Evolutionary conservation across 2,113 vertebrate genomes (phyloP), one percentile per base, ranked within the genome.

Genomic region (Gambusia affinis): DNA sequence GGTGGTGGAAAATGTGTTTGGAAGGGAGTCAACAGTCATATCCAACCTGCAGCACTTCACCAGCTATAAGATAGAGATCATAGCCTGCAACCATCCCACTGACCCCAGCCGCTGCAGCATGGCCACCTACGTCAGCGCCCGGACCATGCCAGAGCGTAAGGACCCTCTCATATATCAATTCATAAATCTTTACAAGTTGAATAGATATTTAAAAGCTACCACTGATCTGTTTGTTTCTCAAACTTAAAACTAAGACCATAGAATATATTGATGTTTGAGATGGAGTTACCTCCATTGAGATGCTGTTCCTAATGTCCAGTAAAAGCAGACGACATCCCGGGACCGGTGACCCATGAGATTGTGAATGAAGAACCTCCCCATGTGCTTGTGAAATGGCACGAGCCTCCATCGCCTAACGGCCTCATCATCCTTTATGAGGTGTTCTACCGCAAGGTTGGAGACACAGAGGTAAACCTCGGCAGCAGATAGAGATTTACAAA

Each of bases 361-460:
- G 78, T 97, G 71, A 82, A 92, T 0, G 95, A 96, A 0, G 95
- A 97, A 76, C 94, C 94, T 0, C 89, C 96, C 3, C 85, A 93
- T 0, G 95, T 99, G 65, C 91, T 96, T 51, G 75, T 99, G 67
- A 95, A 90, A 82, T 99, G 98, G 98, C 94, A 95, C 62, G 93
- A 96, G 5, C 98, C 98, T 0, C 94, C 83, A 81, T 94, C 96
- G 1, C 98, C 98, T 0, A 99, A 99, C 0, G 98, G 97, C 15
- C 93, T 99, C 51, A 99, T 99, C 3, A 95, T 99, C 85, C 94
- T 99, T 4, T 99, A 99, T 0, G 98, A 99, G 85, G 96, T 99
- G 63, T 95, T 96, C 66, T 99, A 97, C 12, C 94, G 89, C 15
- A 96, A 96, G 4, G 93, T 97, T 0, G 96, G 96, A 0, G 97